Base-by-base conservation (phyloP, 2,797 vertebrate genomes). In the Acridotheres tristis region DNA sequence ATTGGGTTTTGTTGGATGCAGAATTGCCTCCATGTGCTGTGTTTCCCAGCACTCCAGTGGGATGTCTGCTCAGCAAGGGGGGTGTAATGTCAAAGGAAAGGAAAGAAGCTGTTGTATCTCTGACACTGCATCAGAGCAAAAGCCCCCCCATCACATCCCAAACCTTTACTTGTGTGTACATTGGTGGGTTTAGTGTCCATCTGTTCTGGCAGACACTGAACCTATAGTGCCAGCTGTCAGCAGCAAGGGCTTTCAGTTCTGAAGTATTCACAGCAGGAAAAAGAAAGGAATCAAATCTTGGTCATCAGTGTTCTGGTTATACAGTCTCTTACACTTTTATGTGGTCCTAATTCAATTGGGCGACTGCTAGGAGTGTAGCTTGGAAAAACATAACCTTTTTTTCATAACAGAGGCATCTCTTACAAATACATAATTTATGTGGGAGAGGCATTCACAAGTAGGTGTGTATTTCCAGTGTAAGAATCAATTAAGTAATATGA, bases 1-100 rank as follows among this genome's bases (percentile, higher is more conserved):
- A 1, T 3, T 16, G 4, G 0, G 1, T 11, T 83, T 27, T 47
- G 11, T 2, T 51, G 66, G 16, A 12, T 45, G 34, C 32, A 65
- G 40, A 63, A 45, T 6, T 85, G 50, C 7, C 48, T 87, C 82
- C 51, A 8, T 7, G n/a, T 76, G 19, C 27, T 77, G 38, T 5
- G 2, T 11, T 45, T 93, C 48, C 59, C 75, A 14, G 14, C 25
- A 9, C 26, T 5, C 50, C 69, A 26, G 43, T 8, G 34, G 26
- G 38, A 30, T 55, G 19, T 69, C 5, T 13, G 19, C 71, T 51
- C 22, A 21, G 16, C 51, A 19, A 27, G 7, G 11, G 11, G 9
- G 2, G 7, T 36, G 38, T 18, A 10, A 82, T 55, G 32, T 32
- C 66, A 69, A 34, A 84, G 21, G 30, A 66, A 71, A 38, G 40